Base-by-base conservation (phyloP, 1,140 invertebrate genomes). In the Eurosta solidaginis region DNA sequence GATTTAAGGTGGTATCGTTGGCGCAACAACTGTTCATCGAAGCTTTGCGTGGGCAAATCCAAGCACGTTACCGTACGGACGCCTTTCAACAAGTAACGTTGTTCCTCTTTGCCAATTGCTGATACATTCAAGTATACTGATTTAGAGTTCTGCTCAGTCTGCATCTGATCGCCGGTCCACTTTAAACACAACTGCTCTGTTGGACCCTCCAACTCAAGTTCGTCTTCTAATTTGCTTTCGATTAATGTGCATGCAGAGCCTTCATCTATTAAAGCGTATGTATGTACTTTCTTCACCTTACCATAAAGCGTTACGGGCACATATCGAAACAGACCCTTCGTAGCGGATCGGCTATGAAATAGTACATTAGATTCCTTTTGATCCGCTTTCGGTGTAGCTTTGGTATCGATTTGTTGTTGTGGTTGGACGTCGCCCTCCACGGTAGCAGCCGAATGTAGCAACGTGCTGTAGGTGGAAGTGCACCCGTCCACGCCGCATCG, bases 41-140 rank as follows among this genome's bases (percentile, higher is more conserved):
- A 25, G 29, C 20, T 33, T 63, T 76, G 74, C 33, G 36, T 40
- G 33, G 75, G 74, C 44, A 76, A 76, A 76, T 76, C 74, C 40
- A 76, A 36, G 5, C 9, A 40, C 3, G 75, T 22, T 20, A 76
- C 29, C 10, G 75, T 76, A 20, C 49, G 29, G 20, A 76, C 49
- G 40, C 52, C 52, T 6, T 54, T 47, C 27, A 76, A 20, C 22
- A 22, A 10, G 14, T 47, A 14, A 3, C 45, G 7, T n/a, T 47
- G 45, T 9, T 14, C 45, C 45, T 47, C 45, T 9, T 47, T 12
- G 7, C 45, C 45, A 17, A n/a, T 14, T 52, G 45, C 7, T 17
- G 45, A 47, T 17, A 47, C 12, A 17, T n/a, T 47, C 9, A 47
- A 17, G 14, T 14, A 12, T 9, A 47, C 45, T 47, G 45, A 47